phyloP scores from a whole-genome alignment of 2,797 vertebrate genomes.

The Sebastes diploproa region DNA sequence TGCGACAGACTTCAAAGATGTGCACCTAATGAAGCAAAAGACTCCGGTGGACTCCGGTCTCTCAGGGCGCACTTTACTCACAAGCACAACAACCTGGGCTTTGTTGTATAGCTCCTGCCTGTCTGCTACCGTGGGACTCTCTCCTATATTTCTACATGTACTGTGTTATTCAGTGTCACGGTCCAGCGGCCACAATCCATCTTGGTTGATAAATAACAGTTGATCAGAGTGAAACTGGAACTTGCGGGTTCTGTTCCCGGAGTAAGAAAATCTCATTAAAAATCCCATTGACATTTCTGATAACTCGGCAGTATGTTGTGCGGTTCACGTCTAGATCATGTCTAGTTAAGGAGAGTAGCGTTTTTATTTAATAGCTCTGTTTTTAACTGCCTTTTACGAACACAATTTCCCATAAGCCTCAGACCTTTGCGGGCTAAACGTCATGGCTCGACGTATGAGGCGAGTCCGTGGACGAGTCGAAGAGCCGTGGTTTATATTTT shows the following conservation, averaged over 20 bases:
- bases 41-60: conserved; percentile 31
- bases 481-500: background rate
- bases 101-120: background rate
- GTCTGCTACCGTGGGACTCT: background rate
- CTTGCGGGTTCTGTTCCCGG: background rate
- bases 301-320: background rate
- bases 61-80: conserved; percentile 6
- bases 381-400: background rate
- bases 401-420: background rate
- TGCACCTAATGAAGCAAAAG: conserved; percentile 59
- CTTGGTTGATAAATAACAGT: background rate
- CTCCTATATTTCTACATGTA: background rate
- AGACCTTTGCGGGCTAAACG: background rate
- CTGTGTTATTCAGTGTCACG: background rate
- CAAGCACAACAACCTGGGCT: background rate
- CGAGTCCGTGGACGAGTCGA: background rate
- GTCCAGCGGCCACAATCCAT: background rate
- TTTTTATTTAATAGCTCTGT: background rate
- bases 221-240: background rate
- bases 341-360: background rate
- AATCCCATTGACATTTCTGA: background rate
- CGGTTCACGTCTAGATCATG: background rate
- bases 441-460: background rate
- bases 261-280: background rate
- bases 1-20: conserved; percentile 55